Conservation (phyloP, 2,797 vertebrate species). For the Phoebastria nigripes region DNA sequence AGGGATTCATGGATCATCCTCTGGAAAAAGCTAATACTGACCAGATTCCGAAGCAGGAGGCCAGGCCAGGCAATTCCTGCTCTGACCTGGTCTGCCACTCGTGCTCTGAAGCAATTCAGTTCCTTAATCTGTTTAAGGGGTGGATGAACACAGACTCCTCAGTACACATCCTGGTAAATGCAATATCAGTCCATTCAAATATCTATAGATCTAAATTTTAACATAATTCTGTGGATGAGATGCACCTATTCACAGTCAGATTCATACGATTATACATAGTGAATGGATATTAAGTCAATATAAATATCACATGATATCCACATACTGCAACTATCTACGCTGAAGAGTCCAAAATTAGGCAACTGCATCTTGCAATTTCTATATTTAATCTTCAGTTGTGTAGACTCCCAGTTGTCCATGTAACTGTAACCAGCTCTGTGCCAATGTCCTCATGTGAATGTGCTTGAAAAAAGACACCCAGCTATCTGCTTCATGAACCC, state of each 20-base stretch:
- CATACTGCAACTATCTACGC: neutral
- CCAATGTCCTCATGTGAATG: neutral
- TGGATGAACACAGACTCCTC: neutral
- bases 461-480: neutral
- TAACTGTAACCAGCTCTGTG: neutral
- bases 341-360: neutral
- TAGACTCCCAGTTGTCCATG: neutral
- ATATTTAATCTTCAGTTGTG: neutral
- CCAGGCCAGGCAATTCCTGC: neutral
- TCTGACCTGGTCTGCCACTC: neutral
- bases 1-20: neutral
- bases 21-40: neutral
- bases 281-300: neutral
- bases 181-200: neutral
- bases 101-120: neutral
- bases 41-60: neutral
- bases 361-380: neutral
- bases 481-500: accelerated
- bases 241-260: neutral
- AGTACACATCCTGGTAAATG: neutral
- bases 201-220: neutral
- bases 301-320: neutral
- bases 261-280: neutral
- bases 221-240: neutral
- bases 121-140: neutral